Evolutionary conservation across 2,888 invertebrate species (phyloP).

Genomic region (Chaetoderma sp.): DNA sequence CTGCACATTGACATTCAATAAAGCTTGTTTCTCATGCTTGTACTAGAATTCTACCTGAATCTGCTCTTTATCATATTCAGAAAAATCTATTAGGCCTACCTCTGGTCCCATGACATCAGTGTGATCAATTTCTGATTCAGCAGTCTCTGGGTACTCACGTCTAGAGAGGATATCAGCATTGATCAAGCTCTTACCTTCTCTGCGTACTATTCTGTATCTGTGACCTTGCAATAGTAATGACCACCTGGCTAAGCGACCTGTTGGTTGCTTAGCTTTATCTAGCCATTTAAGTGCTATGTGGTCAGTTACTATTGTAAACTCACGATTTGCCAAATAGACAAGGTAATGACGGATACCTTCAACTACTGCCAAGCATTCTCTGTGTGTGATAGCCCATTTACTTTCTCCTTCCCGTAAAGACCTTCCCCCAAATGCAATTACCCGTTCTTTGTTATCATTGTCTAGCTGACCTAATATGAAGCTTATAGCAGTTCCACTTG

Average conservation of each 20-base stretch:
- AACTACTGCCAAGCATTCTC: slow-evolving; percentile 34
- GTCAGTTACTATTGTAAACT: slow-evolving; percentile 34
- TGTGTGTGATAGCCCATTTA: slow-evolving; percentile 22
- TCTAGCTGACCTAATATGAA: slow-evolving; percentile 36
- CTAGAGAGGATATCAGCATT: background rate
- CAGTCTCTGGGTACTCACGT: too few relatives aligned
- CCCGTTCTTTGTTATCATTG: slow-evolving; percentile 29
- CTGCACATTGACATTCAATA: too few relatives aligned
- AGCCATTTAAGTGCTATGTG: slow-evolving; percentile 30
- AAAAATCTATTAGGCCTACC: too few relatives aligned
- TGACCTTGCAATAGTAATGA: slow-evolving; percentile 28
- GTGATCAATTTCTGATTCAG: too few relatives aligned
- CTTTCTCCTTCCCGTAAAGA: slow-evolving; percentile 18
- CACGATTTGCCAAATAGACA: slow-evolving; percentile 21
- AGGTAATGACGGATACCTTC: slow-evolving; percentile 28
- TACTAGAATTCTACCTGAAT: too few relatives aligned
- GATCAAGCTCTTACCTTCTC: slow-evolving; percentile 5
- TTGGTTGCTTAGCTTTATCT: slow-evolving; percentile 9
- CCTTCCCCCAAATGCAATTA: slow-evolving; percentile 32
- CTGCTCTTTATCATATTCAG: too few relatives aligned
- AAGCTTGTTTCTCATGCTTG: too few relatives aligned
- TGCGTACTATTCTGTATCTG: slow-evolving; percentile 21
- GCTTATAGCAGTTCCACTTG: slow-evolving; percentile 26
- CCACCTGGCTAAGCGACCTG: slow-evolving; percentile 24
- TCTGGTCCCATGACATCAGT: too few relatives aligned